Conservation (phyloP, 2,797 vertebrate genomes). For the Centropyge bicolor region DNA sequence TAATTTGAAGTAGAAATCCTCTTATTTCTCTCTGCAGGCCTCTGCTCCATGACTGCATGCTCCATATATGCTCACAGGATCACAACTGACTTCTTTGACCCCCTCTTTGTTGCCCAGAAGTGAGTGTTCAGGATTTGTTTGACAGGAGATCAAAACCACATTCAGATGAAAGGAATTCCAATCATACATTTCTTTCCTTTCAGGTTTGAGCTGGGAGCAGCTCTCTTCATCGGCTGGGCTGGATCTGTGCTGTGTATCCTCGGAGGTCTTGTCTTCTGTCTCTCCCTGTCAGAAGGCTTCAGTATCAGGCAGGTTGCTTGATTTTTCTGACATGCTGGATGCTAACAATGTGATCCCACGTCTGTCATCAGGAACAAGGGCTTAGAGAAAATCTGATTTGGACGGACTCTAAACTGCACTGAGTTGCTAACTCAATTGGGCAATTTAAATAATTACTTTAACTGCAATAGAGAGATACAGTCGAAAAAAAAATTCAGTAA, state of each 20-base stretch:
- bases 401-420: constrained; percentile 3
- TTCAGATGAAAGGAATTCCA: constrained; percentile 21
- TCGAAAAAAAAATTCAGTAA: constrained; percentile 38
- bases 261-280: constrained; percentile 84
- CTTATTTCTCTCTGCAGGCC: constrained; percentile 81
- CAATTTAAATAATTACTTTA: constrained; percentile 59
- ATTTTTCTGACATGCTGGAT: neutral
- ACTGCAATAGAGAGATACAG: constrained; percentile 19
- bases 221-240: constrained; percentile 89
- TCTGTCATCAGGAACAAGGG: constrained; percentile 30
- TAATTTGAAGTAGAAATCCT: constrained; percentile 5
- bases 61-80: constrained; percentile 97
- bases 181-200: neutral
- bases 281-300: constrained; percentile 80
- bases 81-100: constrained; percentile 98
- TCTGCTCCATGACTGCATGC: constrained; percentile 93
- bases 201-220: constrained; percentile 89
- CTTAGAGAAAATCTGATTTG: constrained; percentile 39
- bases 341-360: constrained; percentile 17
- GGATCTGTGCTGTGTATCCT: constrained; percentile 86
- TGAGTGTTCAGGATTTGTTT: constrained; percentile 79
- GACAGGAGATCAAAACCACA: constrained; percentile 15
- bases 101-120: constrained; percentile 95
- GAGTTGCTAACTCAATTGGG: constrained; percentile 29
- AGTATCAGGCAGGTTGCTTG: constrained; percentile 71